These are phyloP conservation scores for Spialia ferax DNA, from an alignment of 2,888 invertebrate species.

Conservation along the genomic window DNA sequence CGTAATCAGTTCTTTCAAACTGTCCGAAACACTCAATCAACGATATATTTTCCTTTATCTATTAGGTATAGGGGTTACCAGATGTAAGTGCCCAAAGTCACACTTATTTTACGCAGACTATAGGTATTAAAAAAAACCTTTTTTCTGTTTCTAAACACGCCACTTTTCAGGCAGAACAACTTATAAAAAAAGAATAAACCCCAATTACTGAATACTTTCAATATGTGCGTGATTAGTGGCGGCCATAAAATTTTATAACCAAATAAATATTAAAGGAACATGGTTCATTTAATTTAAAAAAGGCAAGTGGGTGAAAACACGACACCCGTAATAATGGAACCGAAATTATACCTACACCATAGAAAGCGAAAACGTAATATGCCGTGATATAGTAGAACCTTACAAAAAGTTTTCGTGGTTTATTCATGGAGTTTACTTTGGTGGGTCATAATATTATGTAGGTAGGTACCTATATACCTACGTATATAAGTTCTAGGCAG, in stretches of 20 bases:
- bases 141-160: slow-evolving; percentile 11
- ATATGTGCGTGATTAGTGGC: slow-evolving; percentile 35
- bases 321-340: slow-evolving; percentile 33
- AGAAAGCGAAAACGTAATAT: slow-evolving; percentile 51
- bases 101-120: neutral
- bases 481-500: too few relatives aligned
- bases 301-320: slow-evolving; percentile 36
- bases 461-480: neutral
- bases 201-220: slow-evolving; percentile 33
- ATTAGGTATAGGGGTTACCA: too few relatives aligned
- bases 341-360: slow-evolving; percentile 20
- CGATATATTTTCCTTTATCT: too few relatives aligned
- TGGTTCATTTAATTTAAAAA: slow-evolving; percentile 39
- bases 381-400: slow-evolving; percentile 64
- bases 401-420: slow-evolving; percentile 49
- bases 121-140: neutral
- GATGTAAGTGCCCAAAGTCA: too few relatives aligned
- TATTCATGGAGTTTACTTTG: neutral
- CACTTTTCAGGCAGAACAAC: slow-evolving; percentile 11
- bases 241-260: slow-evolving; percentile 37
- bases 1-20: too few relatives aligned
- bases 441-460: neutral
- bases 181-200: slow-evolving; percentile 21
- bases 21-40: too few relatives aligned
- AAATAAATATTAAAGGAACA: slow-evolving; percentile 39